phyloP scores from a whole-genome alignment of 64 coral and sea anemone species.

The Actinia tenebrosa region DNA sequence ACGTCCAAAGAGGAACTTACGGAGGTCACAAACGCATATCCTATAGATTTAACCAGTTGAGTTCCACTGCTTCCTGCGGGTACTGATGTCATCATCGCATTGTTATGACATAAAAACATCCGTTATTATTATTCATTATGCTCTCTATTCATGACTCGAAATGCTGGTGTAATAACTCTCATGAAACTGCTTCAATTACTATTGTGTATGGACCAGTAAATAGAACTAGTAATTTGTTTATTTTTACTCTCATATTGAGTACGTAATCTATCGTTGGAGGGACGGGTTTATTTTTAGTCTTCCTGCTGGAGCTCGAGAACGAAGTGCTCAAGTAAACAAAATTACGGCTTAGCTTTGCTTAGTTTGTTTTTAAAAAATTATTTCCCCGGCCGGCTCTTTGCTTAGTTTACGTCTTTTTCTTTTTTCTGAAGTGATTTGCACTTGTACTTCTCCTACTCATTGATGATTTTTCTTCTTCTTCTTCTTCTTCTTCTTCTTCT shows the following conservation, averaged over 20 bases:
- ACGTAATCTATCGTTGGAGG: background rate
- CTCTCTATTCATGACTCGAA: background rate
- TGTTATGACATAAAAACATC: background rate
- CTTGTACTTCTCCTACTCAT: no score
- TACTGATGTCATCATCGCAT: background rate
- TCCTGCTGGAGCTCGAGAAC: no score
- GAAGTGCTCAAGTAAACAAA: no score
- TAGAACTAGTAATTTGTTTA: background rate
- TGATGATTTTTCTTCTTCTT: no score
- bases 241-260: background rate
- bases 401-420: no score
- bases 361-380: no score
- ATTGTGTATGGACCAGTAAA: background rate
- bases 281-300: no score
- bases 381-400: no score
- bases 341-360: background rate
- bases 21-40: background rate
- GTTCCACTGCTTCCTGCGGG: background rate
- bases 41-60: background rate
- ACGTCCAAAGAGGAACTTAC: background rate
- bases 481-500: no score
- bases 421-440: no score
- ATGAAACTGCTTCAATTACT: background rate
- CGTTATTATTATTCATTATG: background rate
- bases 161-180: background rate